Base-by-base conservation (phyloP, 2,797 vertebrate species). In the Takifugu ocellatus region DNA sequence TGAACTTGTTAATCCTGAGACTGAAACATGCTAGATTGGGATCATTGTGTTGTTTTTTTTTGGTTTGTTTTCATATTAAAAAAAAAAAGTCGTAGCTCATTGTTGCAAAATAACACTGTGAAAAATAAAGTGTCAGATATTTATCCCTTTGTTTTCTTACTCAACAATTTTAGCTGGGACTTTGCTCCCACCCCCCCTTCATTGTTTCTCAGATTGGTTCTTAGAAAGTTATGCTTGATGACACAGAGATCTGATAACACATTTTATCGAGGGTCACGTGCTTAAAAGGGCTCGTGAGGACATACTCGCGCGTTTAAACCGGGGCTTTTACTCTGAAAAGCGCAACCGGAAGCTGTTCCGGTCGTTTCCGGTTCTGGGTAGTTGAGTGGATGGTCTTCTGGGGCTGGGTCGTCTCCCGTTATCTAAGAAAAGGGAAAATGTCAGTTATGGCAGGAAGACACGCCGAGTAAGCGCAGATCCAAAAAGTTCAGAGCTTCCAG, bases 61-160 rank as follows among this genome's bases (percentile, higher is more conserved):
- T 39, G 83, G 87, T 74, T 88, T 89, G 88, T 90, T 85, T 48
- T 48, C 17, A 21, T 48, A 48, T 78, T 81, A 57, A 59, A 59
- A 70, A 59, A 59, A 70, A 21, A 72, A 74, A 88, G 88, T 87
- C 86, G 72, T 89, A 88, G 85, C 74, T 77, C 72, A 73, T 84
- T 68, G 77, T 86, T 85, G 75, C 76, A 77, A 74, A 79, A 64
- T 71, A 82, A 85, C 86, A 83, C 83, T 83, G 81, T 89, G 75
- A 88, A 80, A 74, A 90, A 91, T 91, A 91, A 92, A 88, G 69
- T 84, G 82, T 87, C 61, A 63, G 1, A 43, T 16, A 5, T 48
- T 62, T 56, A 46, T 45, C 11, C 45, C 43, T 42, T 66, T 43
- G 11, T 57, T 14, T 47, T 12, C 3, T 36, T 8, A 36, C 33